Percentiles rank a stretch among this genome's conserved stretches.
These are phyloP conservation scores for Cromileptes altivelis DNA, from an alignment of 2,113 vertebrate genomes.

Conservation along the genomic window DNA sequence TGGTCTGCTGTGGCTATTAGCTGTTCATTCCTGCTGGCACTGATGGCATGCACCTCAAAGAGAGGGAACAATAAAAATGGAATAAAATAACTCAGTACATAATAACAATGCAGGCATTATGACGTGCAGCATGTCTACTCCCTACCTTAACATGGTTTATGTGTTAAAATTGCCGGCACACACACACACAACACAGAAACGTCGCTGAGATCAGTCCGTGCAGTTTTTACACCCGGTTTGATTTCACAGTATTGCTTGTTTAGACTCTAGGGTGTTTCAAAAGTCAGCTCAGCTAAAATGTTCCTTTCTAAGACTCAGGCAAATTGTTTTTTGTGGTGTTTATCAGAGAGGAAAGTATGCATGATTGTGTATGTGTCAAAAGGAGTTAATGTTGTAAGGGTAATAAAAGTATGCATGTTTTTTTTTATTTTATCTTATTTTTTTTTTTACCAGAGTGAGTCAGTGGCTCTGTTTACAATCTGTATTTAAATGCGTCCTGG, in stretches of 20 bases:
- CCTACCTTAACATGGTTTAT: background rate
- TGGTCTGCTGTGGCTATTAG: background rate
- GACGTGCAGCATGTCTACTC: background rate
- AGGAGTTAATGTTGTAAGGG: constrained; percentile 16
- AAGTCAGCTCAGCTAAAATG: constrained; percentile 26
- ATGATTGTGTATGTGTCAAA: constrained; percentile 35
- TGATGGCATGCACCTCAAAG: background rate
- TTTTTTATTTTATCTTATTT: too few species aligned
- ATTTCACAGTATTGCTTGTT: constrained; percentile 4
- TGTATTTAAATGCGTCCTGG: constrained; percentile 17
- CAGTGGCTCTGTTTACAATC: constrained; percentile 5
- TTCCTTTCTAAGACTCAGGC: constrained; percentile 14
- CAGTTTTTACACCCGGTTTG: background rate
- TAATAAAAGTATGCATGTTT: constrained; percentile 23
- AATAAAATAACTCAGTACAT: background rate
- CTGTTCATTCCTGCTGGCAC: constrained; percentile 7
- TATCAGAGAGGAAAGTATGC: constrained; percentile 28
- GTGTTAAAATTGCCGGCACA: background rate
- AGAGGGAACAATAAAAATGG: background rate
- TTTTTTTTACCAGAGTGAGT: constrained; percentile 15
- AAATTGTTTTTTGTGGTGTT: constrained; percentile 41
- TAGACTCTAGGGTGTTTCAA: constrained; percentile 14
- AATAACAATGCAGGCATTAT: background rate
- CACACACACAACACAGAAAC: background rate
- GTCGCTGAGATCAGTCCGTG: background rate